Evolutionary conservation across 2,797 vertebrate genomes (phyloP).

Genomic region (Eremophila alpestris): DNA sequence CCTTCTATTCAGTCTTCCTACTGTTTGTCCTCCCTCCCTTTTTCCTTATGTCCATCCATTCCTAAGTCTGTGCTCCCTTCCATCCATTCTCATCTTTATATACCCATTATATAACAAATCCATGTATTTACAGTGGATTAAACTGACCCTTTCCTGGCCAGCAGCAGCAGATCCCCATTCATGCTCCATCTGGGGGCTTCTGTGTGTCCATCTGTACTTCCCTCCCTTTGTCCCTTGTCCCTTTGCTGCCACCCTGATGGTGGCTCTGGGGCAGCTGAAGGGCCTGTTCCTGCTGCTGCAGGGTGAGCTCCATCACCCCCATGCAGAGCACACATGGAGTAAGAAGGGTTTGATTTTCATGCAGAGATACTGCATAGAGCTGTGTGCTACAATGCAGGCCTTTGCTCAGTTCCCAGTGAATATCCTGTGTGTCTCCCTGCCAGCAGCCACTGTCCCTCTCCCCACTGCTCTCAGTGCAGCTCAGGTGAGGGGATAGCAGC

Average conservation of each 20-base stretch:
- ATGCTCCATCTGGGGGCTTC: fast-evolving
- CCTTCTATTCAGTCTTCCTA: not conserved
- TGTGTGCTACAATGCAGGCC: not conserved
- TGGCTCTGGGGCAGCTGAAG: not conserved
- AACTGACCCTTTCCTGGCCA: not conserved
- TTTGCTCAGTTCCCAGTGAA: not conserved
- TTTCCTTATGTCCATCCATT: not conserved
- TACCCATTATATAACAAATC: not conserved
- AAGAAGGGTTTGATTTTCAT: not conserved
- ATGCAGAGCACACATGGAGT: not conserved
- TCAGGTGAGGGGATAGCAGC: not conserved
- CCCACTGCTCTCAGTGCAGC: not conserved
- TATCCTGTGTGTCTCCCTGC: not conserved
- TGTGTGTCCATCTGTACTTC: not conserved
- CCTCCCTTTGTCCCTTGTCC: not conserved
- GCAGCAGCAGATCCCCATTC: not conserved
- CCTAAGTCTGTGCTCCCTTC: not conserved
- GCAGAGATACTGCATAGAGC: not conserved
- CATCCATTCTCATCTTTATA: not conserved
- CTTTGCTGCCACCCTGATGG: not conserved
- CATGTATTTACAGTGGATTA: not conserved
- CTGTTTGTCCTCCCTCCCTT: not conserved
- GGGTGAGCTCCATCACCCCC: not conserved
- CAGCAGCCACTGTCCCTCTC: not conserved
- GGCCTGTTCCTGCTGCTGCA: not conserved